Evolutionary conservation across 1,140 invertebrate species (phyloP).

Genomic region (Zaprionus gabonicus): DNA sequence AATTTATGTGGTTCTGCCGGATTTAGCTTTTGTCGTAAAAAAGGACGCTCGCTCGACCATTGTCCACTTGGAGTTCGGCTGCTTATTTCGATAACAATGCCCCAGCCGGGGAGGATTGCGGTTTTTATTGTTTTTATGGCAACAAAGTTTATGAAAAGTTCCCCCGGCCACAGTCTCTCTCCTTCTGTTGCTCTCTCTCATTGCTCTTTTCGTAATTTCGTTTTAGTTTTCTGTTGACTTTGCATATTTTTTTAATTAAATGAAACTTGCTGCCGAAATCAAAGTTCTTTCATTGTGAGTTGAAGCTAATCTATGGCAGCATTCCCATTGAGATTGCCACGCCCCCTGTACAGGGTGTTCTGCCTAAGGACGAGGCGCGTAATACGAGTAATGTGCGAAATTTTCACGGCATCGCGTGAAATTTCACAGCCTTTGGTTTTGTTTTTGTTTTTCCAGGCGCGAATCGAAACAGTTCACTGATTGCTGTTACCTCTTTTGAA

Average conservation of each 20-base stretch:
- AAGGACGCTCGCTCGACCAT: constrained; percentile 73
- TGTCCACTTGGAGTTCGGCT: constrained; percentile 66
- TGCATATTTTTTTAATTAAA: constrained; percentile 84
- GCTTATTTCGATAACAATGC: constrained; percentile 78
- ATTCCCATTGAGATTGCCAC: constrained; percentile 35
- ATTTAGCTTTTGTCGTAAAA: constrained; percentile 81
- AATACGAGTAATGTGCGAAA: constrained; percentile 76
- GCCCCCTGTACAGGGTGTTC: not conserved
- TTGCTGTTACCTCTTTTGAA: constrained; percentile 73
- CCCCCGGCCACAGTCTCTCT: constrained; percentile 2
- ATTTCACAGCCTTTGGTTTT: constrained; percentile 71
- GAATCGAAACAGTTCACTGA: constrained; percentile 40
- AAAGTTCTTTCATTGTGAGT: constrained; percentile 40
- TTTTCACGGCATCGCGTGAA: constrained; percentile 72
- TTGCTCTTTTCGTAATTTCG: constrained; percentile 57
- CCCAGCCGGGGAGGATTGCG: constrained; percentile 56
- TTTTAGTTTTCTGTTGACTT: constrained; percentile 81
- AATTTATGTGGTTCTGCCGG: constrained; percentile 84
- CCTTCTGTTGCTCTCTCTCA: not conserved
- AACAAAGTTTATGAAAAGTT: constrained; percentile 82
- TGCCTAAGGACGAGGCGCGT: not conserved
- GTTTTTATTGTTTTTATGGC: constrained; percentile 84
- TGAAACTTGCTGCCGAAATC: constrained; percentile 59
- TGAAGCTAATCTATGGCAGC: constrained; percentile 68
- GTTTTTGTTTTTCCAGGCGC: constrained; percentile 70